These are phyloP conservation scores for Corbicula japonica DNA, from an alignment of 2,888 invertebrate species.

Conservation along the genomic window DNA sequence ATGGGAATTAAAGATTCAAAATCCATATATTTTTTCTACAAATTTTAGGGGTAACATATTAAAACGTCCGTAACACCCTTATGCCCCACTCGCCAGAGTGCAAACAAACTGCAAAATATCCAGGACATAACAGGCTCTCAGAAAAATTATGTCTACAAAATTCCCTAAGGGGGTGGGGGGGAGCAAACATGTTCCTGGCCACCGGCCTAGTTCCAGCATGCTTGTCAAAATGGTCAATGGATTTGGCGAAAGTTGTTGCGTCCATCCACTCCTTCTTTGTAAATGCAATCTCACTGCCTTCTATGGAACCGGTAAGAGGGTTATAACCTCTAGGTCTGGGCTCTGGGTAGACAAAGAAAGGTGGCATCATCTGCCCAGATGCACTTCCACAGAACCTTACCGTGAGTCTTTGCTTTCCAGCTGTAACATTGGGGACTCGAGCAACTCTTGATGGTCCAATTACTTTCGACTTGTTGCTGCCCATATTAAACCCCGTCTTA, in stretches of 20 bases:
- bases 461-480: conserved; percentile 10
- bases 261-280: conserved; percentile 53
- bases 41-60: no score
- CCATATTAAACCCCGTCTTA: conserved; percentile 28
- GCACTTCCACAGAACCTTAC: conserved; percentile 42
- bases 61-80: no score
- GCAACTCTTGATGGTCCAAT: conserved; percentile 10
- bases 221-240: conserved; percentile 37
- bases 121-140: no score
- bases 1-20: no score
- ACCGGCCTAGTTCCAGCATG: conserved; percentile 41
- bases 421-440: conserved; percentile 21
- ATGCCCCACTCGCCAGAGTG: no score
- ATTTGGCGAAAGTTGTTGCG: conserved; percentile 20
- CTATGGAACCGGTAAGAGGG: conserved; percentile 33
- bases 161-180: no score
- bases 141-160: no score
- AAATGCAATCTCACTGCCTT: conserved; percentile 25
- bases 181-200: no score
- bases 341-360: conserved; percentile 40
- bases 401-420: conserved; percentile 22
- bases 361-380: conserved; percentile 35
- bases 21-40: no score
- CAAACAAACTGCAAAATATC: no score
- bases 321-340: conserved; percentile 37